Evolutionary conservation across 2,797 vertebrate species (phyloP), one percentile per base, ranked within the genome.

Genomic region (Erethizon dorsatum): DNA sequence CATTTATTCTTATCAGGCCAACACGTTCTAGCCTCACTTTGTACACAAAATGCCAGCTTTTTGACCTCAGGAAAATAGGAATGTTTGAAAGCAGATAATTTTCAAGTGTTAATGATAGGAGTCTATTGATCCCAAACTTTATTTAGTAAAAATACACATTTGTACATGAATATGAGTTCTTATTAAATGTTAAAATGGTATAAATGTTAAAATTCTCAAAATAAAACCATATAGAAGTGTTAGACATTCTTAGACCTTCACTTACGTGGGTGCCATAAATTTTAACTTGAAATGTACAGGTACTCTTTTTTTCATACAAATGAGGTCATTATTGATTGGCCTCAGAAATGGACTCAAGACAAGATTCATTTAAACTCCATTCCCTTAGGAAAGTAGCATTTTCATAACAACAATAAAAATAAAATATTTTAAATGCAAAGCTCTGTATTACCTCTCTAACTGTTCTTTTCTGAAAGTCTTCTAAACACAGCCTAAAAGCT

Each of bases 1-100:
- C 95, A 98, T 98, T 97, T 97, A 94, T 97, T 97, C 98, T 98
- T 98, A 98, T 96, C 97, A 97, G 97, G 93, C 94, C 92, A 98
- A 89, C 88, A 98, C 83, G 94, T 98, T 98, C 96, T 96, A 97
- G 71, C 79, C 98, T 61, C 91, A 98, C 95, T 98, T 98, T 98
- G 95, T 97, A 97, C 97, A 97, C 0, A 7, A 98, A 88, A 88
- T 93, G 97, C 69, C 94, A 97, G 90, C 90, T 97, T 88, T 96
- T 96, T 98, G 97, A 99, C 97, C 97, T 98, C 97, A 88, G 95
- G 95, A 97, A 97, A 61, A 97, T 95, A 97, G 90, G 92, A 97
- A 97, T 98, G 97, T 98, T 98, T 79, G 59, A 88, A 41, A 96
- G 94, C 88, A 98, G 93, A 96, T 95, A 83, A 97, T 97, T 98